phyloP scores from a whole-genome alignment of 1,140 invertebrate genomes.

The Andrena cerasifolii region DNA sequence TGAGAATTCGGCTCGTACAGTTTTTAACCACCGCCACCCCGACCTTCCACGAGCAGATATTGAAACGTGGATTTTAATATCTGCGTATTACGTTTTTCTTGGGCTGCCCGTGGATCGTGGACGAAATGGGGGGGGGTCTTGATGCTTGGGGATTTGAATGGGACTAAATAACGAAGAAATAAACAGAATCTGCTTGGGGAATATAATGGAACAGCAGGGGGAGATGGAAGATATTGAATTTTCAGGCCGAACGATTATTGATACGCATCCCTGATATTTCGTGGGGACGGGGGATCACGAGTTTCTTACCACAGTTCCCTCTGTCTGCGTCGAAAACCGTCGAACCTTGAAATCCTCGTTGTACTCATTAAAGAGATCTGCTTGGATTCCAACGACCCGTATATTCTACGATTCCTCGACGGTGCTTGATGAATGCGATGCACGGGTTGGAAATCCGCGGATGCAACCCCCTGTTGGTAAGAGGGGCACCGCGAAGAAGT shows the following conservation, averaged over 20 bases:
- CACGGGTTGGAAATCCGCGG: neutral
- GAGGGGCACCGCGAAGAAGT: neutral
- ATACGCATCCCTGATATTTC: too few species aligned
- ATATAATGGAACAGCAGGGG: neutral
- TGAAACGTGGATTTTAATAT: constrained; percentile 27
- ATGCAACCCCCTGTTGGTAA: neutral
- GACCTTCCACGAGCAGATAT: constrained; percentile 4
- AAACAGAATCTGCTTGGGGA: neutral
- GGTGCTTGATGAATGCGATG: neutral
- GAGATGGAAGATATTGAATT: neutral
- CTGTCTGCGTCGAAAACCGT: too few species aligned
- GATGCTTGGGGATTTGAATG: neutral
- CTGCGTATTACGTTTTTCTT: constrained; percentile 21
- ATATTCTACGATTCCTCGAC: too few species aligned
- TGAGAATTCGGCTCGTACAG: constrained; percentile 32
- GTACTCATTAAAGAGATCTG: too few species aligned
- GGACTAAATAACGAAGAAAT: neutral
- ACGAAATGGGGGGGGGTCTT: neutral
- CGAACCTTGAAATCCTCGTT: too few species aligned
- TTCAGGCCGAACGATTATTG: neutral
- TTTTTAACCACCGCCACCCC: constrained; percentile 2
- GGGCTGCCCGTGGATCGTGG: too few species aligned
- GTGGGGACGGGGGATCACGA: too few species aligned
- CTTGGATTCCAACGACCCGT: too few species aligned
- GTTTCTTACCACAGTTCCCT: too few species aligned